Percentiles rank a stretch among this genome's conserved stretches.
Conservation (phyloP, 2,888 invertebrate genomes). For the Cetonia aurata region DNA sequence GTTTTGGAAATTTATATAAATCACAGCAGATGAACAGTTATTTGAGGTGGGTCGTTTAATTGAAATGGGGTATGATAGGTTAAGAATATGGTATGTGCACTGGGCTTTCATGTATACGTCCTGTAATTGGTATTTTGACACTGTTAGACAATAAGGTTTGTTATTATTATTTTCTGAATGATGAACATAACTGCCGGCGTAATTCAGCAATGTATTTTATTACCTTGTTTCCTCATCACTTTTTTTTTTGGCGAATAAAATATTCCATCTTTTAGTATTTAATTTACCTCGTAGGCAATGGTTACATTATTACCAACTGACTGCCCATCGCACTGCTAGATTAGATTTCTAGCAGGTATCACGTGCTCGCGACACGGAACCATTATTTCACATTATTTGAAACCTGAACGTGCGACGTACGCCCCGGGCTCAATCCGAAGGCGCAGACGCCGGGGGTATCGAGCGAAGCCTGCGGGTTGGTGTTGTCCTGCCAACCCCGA, state of each 20-base stretch:
- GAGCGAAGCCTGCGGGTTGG: conserved; percentile 61
- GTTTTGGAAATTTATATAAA: no score
- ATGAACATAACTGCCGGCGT: not conserved
- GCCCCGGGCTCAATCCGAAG: conserved; percentile 52
- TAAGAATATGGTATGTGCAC: no score
- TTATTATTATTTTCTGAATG: no score
- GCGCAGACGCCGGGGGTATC: conserved; percentile 61
- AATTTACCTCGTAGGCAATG: not conserved
- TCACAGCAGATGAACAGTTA: no score
- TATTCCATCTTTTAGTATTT: not conserved
- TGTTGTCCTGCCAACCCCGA: conserved; percentile 62
- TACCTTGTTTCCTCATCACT: not conserved
- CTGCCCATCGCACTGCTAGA: not conserved
- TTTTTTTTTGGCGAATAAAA: not conserved
- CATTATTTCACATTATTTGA: conserved; percentile 28
- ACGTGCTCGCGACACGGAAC: conserved; percentile 19
- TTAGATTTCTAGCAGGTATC: not conserved
- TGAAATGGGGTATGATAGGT: no score
- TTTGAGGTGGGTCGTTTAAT: no score
- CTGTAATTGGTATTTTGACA: no score
- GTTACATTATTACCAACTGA: not conserved
- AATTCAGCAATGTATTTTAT: not conserved
- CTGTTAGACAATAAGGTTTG: no score
- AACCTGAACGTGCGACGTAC: conserved; percentile 39
- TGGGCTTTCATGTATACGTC: no score